Evolutionary conservation across 2,888 invertebrate genomes (phyloP).

Genomic region (Polyommatus iphigenia): DNA sequence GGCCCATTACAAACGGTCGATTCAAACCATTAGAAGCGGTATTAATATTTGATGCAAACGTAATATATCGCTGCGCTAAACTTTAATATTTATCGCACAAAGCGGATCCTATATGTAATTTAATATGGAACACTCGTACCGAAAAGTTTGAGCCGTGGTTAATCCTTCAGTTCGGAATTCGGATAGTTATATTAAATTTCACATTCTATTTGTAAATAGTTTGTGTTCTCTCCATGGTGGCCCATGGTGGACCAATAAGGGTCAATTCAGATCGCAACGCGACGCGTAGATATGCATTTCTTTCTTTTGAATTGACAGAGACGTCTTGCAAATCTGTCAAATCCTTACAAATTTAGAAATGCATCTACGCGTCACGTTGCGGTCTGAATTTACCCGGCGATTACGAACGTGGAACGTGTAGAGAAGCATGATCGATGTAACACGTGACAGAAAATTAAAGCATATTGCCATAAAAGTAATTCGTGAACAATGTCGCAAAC

Average conservation of each 20-base stretch:
- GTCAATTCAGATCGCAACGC: too few species aligned
- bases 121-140: constrained; percentile 1
- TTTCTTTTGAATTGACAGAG: too few species aligned
- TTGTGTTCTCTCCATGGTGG: neutral
- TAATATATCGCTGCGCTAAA: constrained; percentile 20
- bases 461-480: neutral
- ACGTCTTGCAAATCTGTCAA: too few species aligned
- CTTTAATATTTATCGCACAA: constrained; percentile 27
- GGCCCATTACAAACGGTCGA: constrained; percentile 26
- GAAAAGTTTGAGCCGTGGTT: constrained; percentile 2
- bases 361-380: too few species aligned
- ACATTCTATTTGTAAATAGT: constrained; percentile 5
- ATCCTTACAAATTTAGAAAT: too few species aligned
- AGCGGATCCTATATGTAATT: constrained; percentile 14
- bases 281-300: too few species aligned
- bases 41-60: constrained; percentile 29
- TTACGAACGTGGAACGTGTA: too few species aligned
- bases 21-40: constrained; percentile 25
- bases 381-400: too few species aligned
- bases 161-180: neutral
- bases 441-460: too few species aligned
- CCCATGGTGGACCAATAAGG: neutral
- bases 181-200: constrained; percentile 1
- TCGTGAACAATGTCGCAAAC: neutral
- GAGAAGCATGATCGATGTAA: too few species aligned